Percentiles rank a stretch among this genome's conserved stretches.
Evolutionary conservation across 2,113 vertebrate genomes (phyloP).

Genomic region (Steatornis caripensis): DNA sequence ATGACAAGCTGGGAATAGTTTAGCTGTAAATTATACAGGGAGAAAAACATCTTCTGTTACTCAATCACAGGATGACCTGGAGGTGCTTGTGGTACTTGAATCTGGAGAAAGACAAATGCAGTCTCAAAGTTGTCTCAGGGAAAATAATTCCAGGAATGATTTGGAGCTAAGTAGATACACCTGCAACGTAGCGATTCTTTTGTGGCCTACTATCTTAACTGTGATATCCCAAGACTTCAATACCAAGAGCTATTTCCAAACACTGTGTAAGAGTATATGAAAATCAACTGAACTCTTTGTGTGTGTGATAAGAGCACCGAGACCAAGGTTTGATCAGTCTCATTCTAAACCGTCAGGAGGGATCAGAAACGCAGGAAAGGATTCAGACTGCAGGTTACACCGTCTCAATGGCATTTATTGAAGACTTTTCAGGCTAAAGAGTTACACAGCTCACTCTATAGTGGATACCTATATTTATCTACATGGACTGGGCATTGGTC

Average conservation of each 20-base stretch:
- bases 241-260: background rate
- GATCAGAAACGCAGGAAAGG: background rate
- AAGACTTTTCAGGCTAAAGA: background rate
- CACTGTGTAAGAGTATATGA: accelerated
- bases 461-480: background rate
- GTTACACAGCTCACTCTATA: background rate
- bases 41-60: background rate
- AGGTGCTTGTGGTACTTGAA: background rate
- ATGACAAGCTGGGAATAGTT: background rate
- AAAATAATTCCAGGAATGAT: background rate
- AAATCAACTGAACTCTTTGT: background rate
- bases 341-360: background rate
- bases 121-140: accelerated
- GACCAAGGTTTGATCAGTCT: background rate
- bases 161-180: background rate
- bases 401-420: background rate
- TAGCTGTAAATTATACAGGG: background rate
- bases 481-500: background rate
- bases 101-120: background rate
- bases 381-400: background rate
- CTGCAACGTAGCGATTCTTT: background rate
- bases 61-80: background rate
- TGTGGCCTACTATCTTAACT: background rate
- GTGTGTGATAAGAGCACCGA: background rate
- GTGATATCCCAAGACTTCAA: background rate